These are phyloP conservation scores for Numida meleagris DNA, from an alignment of 2,113 vertebrate genomes.

Conservation along the genomic window DNA sequence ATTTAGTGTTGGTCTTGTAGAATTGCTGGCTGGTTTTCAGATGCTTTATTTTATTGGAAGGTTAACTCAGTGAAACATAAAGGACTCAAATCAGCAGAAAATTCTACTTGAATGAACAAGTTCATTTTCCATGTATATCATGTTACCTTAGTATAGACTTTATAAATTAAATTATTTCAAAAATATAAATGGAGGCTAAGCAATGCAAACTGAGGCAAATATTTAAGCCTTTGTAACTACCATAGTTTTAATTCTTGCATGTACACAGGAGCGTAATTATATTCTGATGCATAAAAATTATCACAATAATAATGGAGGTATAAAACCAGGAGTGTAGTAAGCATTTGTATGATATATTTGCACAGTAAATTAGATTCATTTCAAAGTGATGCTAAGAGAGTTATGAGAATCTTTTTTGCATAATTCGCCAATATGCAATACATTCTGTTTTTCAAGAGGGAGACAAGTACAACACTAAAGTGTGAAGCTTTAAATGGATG, in stretches of 20 bases:
- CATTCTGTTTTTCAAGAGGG: not conserved
- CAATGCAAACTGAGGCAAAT: constrained; percentile 40
- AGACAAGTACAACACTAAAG: not conserved
- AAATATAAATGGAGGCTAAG: constrained; percentile 42
- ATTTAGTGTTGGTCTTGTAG: constrained; percentile 7
- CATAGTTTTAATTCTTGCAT: constrained; percentile 34
- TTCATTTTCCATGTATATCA: constrained; percentile 56
- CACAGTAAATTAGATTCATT: not conserved
- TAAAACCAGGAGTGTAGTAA: not conserved
- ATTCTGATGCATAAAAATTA: constrained; percentile 43
- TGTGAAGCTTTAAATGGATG: not conserved
- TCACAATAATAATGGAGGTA: not conserved
- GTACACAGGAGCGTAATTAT: constrained; percentile 45
- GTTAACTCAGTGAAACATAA: constrained; percentile 59
- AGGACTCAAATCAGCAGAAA: constrained; percentile 59
- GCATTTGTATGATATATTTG: constrained; percentile 1
- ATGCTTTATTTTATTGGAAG: constrained; percentile 53
- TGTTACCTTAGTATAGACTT: constrained; percentile 49
- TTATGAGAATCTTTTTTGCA: constrained; percentile 6
- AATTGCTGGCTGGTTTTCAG: constrained; percentile 46
- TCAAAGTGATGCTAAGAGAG: not conserved
- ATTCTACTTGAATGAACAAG: constrained; percentile 68
- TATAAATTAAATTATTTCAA: constrained; percentile 43
- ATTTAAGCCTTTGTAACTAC: constrained; percentile 38
- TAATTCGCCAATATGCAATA: not conserved